Conservation (phyloP, 2,888 invertebrate species). For the Caenorhabditis drosophilae region DNA sequence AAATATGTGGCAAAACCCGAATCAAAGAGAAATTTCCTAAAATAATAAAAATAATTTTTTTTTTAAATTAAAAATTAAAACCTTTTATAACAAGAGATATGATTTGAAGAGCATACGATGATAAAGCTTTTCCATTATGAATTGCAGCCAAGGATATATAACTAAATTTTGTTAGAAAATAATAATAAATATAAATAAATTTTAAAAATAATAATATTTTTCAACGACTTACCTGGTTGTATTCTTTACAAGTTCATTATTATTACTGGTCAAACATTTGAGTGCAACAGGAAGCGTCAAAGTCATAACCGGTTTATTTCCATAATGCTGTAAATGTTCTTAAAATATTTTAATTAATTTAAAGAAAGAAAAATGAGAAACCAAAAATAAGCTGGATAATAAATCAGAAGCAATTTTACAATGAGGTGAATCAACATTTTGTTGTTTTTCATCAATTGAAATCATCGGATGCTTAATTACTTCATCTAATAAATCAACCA, state of each 20-base stretch:
- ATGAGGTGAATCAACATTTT: constrained; percentile 89
- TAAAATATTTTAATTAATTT: constrained; percentile 38
- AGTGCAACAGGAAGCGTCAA: constrained; percentile 87
- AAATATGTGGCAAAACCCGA: constrained; percentile 86
- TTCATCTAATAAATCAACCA: constrained; percentile 84
- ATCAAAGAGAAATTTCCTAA: constrained; percentile 87
- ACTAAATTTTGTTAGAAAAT: no score
- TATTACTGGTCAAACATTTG: constrained; percentile 75
- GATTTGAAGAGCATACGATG: constrained; percentile 86
- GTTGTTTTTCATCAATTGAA: constrained; percentile 71
- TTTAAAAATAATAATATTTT: no score
- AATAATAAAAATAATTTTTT: no score
- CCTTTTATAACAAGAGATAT: constrained; percentile 88
- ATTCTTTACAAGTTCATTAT: constrained; percentile 85
- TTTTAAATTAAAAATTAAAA: no score
- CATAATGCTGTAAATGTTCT: constrained; percentile 79
- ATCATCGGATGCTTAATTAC: constrained; percentile 79
- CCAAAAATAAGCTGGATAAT: constrained; percentile 90
- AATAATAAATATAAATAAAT: no score
- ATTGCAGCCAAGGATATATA: constrained; percentile 90
- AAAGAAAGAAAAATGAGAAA: constrained; percentile 71
- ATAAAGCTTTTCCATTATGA: constrained; percentile 84
- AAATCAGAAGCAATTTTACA: constrained; percentile 94
- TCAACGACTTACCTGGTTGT: no score
- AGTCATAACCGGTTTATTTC: constrained; percentile 80